phyloP scores from a whole-genome alignment of 2,797 vertebrate species.

The Cuculus canorus region DNA sequence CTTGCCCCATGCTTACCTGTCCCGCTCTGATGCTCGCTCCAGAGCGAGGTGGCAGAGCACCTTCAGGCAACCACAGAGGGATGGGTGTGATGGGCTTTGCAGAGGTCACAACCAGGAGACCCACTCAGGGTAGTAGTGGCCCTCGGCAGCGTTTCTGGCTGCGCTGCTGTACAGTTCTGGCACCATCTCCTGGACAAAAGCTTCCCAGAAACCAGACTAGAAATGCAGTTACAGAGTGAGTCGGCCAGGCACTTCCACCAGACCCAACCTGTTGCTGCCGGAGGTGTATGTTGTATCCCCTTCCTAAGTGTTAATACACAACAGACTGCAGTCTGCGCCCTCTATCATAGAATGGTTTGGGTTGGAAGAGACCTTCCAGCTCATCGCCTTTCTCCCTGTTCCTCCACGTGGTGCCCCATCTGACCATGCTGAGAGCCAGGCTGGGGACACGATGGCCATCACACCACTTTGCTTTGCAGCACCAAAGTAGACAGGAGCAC shows the following conservation, averaged over 20 bases:
- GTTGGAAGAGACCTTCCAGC: background rate
- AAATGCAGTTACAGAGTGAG: background rate
- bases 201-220: background rate
- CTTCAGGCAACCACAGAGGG: fast-evolving
- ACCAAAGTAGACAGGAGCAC: background rate
- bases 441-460: background rate
- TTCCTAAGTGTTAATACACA: fast-evolving
- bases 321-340: background rate
- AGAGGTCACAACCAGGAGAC: background rate
- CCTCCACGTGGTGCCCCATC: background rate
- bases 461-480: fast-evolving
- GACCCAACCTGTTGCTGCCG: fast-evolving
- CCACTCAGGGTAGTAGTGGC: background rate
- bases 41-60: background rate
- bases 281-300: fast-evolving
- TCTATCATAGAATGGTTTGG: too few species aligned
- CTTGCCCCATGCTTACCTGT: background rate
- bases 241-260: fast-evolving
- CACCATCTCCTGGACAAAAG: slow-evolving; percentile 57
- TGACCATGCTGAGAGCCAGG: background rate
- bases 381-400: background rate
- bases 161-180: background rate
- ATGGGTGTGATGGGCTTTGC: background rate
- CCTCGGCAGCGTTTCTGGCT: fast-evolving
- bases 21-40: background rate